A percentile compares a stretch with the other conserved stretches of the same genome.
Conservation (phyloP, 2,113 vertebrate genomes). For the Megalops atlanticus region DNA sequence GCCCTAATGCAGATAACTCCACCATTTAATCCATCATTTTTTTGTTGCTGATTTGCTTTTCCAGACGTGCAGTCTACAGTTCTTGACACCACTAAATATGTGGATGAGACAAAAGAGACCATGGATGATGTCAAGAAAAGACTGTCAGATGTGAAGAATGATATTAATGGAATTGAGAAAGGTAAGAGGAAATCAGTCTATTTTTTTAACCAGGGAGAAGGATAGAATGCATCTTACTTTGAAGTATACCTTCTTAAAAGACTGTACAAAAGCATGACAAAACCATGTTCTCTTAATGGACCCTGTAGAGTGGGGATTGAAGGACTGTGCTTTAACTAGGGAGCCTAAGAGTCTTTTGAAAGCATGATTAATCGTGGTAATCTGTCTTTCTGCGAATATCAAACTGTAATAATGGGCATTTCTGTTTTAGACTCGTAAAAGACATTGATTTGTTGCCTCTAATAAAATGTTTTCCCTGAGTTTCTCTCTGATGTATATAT, state of each 20-base stretch:
- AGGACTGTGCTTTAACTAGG: background rate
- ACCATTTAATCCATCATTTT: background rate
- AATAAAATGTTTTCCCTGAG: background rate
- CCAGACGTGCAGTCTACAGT: constrained; percentile 70
- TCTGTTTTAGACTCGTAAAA: background rate
- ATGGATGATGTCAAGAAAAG: constrained; percentile 66
- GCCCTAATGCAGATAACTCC: no score
- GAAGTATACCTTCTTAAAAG: no score
- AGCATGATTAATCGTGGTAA: background rate
- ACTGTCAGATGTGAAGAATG: constrained; percentile 65
- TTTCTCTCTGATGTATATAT: background rate
- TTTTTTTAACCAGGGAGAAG: no score
- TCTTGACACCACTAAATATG: constrained; percentile 70
- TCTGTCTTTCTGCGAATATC: no score
- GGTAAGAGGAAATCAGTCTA: constrained; percentile 62
- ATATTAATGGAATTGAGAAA: constrained; percentile 72
- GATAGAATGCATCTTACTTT: background rate
- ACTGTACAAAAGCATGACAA: no score
- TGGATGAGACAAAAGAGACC: constrained; percentile 76
- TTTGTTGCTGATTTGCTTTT: constrained; percentile 25
- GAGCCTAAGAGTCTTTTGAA: background rate
- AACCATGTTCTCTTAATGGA: no score
- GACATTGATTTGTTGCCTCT: background rate
- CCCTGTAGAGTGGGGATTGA: background rate
- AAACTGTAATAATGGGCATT: no score